These are phyloP conservation scores for Alsophila aescularia DNA, from an alignment of 2,888 invertebrate species.

Conservation along the genomic window DNA sequence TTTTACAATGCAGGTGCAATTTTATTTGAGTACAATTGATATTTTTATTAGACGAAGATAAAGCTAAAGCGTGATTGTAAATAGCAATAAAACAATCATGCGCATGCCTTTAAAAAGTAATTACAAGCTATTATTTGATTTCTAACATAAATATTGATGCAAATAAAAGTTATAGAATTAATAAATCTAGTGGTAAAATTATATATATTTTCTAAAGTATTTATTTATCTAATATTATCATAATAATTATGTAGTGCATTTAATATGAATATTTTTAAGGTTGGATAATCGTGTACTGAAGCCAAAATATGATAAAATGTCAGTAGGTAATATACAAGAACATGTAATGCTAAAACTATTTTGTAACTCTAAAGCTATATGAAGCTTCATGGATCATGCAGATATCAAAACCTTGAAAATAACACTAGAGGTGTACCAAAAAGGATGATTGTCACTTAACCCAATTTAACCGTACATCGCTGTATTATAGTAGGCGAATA, in stretches of 20 bases:
- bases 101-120: conserved; percentile 54
- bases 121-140: conserved; percentile 10
- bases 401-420: neutral
- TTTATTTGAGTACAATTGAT: neutral
- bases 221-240: too few species aligned
- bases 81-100: conserved; percentile 48
- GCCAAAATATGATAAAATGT: too few species aligned
- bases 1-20: neutral
- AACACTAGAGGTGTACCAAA: conserved; percentile 39
- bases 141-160: conserved; percentile 5
- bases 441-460: conserved; percentile 73
- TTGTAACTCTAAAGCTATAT: neutral
- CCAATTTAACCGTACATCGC: conserved; percentile 60
- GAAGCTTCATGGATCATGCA: neutral
- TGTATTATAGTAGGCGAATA: conserved; percentile 53
- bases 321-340: neutral
- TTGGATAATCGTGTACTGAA: neutral
- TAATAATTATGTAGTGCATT: too few species aligned
- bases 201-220: too few species aligned
- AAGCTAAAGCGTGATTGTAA: conserved; percentile 23
- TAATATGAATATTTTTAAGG: too few species aligned
- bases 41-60: conserved; percentile 35
- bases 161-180: conserved; percentile 8
- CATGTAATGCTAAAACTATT: neutral
- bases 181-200: neutral